Conservation (phyloP, 2,797 vertebrate species). For the Passerculus sandwichensis region DNA sequence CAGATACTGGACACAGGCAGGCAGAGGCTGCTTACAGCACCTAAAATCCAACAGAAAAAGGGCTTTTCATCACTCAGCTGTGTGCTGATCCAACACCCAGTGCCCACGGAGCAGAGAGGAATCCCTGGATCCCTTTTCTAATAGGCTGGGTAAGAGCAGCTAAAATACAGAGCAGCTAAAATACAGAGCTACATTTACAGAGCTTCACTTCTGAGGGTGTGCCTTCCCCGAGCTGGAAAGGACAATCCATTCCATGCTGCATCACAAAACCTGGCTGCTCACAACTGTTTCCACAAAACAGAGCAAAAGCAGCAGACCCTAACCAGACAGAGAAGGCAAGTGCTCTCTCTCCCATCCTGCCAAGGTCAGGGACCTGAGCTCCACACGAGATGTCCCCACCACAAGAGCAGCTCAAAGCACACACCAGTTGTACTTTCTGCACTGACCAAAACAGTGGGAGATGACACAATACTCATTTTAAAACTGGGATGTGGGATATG, state of each 20-base stretch:
- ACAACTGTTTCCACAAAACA: not conserved
- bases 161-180: not conserved
- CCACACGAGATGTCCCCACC: accelerated
- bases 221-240: not conserved
- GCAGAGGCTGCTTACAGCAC: not conserved
- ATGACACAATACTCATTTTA: not conserved
- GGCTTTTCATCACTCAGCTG: not conserved
- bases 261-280: not conserved
- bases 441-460: not conserved
- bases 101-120: not conserved
- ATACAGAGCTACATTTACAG: not conserved
- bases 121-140: not conserved
- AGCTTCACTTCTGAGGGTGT: not conserved
- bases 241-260: not conserved
- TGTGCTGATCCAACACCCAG: not conserved
- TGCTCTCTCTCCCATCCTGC: not conserved
- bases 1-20: not conserved
- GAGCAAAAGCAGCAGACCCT: not conserved
- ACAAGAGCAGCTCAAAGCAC: not conserved
- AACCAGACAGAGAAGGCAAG: not conserved
- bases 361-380: not conserved
- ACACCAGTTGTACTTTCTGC: not conserved
- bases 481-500: not conserved
- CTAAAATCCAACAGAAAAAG: not conserved
- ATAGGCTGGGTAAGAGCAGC: not conserved